Evolutionary conservation across 1,140 invertebrate genomes (phyloP).

Genomic region (Pseudoatta argentina): DNA sequence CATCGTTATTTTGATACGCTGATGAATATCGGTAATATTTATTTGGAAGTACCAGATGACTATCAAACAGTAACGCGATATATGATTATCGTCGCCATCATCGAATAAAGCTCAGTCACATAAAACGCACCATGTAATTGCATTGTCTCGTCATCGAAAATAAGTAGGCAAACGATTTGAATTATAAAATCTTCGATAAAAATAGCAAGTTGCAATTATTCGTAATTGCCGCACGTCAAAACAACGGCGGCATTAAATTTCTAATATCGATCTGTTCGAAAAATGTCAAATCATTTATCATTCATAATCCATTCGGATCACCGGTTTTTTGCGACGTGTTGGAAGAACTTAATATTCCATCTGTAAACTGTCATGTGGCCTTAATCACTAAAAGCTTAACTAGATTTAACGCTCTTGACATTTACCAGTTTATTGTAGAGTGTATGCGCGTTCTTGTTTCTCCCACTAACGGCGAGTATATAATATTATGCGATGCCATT

Average conservation of each 20-base stretch:
- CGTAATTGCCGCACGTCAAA: conserved; percentile 22
- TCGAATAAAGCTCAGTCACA: neutral
- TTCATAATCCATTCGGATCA: conserved; percentile 24
- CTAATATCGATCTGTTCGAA: conserved; percentile 7
- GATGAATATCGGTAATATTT: conserved; percentile 15
- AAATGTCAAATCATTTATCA: conserved; percentile 34
- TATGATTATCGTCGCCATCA: neutral
- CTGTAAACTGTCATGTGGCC: conserved; percentile 27
- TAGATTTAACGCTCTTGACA: conserved; percentile 60
- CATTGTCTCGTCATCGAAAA: conserved; percentile 13
- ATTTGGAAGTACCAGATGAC: neutral
- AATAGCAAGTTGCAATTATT: conserved; percentile 14
- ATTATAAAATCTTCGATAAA: neutral
- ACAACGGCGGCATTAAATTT: neutral
- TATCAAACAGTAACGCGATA: neutral
- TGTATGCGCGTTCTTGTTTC: conserved; percentile 37
- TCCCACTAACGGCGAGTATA: neutral
- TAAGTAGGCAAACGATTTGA: neutral
- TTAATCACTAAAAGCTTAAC: conserved; percentile 56
- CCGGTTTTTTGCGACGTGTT: conserved; percentile 10
- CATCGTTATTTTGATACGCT: neutral
- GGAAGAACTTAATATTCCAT: conserved; percentile 41
- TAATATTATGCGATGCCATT: conserved; percentile 48
- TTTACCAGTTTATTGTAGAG: conserved; percentile 52
- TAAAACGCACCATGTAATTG: neutral